phyloP scores from a whole-genome alignment of 2,113 vertebrate genomes.

The Sander lucioperca region DNA sequence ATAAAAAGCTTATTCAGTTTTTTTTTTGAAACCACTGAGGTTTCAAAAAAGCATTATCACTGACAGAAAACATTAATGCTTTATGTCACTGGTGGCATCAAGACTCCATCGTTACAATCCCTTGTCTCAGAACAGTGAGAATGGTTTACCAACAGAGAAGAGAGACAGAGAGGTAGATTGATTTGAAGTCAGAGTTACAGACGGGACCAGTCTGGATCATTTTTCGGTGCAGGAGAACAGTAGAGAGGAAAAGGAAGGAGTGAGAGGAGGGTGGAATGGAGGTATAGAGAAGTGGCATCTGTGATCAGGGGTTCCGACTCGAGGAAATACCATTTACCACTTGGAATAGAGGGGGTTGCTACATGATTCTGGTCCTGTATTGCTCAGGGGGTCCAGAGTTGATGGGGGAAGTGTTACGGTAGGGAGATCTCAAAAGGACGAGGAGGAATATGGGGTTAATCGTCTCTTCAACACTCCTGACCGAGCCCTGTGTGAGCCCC shows the following conservation, averaged over 20 bases:
- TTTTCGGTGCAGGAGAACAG: slow-evolving; percentile 52
- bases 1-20: slow-evolving; percentile 91
- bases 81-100: slow-evolving; percentile 78
- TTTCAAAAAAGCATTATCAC: slow-evolving; percentile 69
- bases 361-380: slow-evolving; percentile 86
- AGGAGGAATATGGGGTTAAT: slow-evolving; percentile 32
- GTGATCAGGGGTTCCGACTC: slow-evolving; percentile 65
- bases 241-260: slow-evolving; percentile 51
- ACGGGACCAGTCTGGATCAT: slow-evolving; percentile 66
- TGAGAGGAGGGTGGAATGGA: slow-evolving; percentile 61
- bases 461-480: slow-evolving; percentile 54
- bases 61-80: slow-evolving; percentile 80
- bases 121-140: slow-evolving; percentile 87
- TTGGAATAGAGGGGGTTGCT: slow-evolving; percentile 82
- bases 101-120: slow-evolving; percentile 80
- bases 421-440: slow-evolving; percentile 25
- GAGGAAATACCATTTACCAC: slow-evolving; percentile 71
- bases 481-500: slow-evolving; percentile 51
- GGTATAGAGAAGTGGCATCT: slow-evolving; percentile 72
- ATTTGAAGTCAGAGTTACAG: slow-evolving; percentile 86
- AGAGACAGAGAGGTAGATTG: slow-evolving; percentile 97
- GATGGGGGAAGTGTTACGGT: slow-evolving; percentile 59
- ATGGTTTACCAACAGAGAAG: slow-evolving; percentile 75
- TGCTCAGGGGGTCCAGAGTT: slow-evolving; percentile 79
- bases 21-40: slow-evolving; percentile 77